These are phyloP conservation scores for Pterocles burchelli DNA, from an alignment of 2,113 vertebrate genomes.

Conservation along the genomic window DNA sequence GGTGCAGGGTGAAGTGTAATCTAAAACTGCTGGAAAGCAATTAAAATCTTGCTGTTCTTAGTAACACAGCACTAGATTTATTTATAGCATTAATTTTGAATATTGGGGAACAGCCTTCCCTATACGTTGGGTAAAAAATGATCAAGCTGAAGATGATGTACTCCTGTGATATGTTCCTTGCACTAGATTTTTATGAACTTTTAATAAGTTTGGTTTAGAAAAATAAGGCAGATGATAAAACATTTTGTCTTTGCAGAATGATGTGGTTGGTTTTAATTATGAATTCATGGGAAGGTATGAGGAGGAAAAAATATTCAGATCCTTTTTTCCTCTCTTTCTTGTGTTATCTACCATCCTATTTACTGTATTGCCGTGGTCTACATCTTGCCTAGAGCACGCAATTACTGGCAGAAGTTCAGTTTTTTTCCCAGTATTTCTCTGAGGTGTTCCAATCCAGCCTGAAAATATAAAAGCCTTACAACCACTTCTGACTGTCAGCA, in stretches of 20 bases:
- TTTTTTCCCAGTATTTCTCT: not conserved
- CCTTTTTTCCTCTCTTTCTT: not conserved
- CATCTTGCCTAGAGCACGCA: not conserved
- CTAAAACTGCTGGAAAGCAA: slow-evolving; percentile 56
- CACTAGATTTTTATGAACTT: not conserved
- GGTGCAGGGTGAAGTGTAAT: slow-evolving; percentile 39
- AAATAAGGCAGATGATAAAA: not conserved
- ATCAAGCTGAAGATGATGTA: not conserved
- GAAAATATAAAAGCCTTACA: not conserved
- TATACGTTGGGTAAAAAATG: not conserved
- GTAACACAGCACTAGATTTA: slow-evolving; percentile 6
- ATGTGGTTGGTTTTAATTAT: not conserved
- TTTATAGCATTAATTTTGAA: not conserved
- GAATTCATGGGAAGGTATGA: not conserved
- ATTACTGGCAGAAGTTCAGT: not conserved
- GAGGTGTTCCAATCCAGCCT: not conserved
- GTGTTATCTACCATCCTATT: not conserved
- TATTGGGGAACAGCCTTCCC: not conserved
- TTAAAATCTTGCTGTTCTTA: slow-evolving; percentile 65
- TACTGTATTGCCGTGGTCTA: not conserved
- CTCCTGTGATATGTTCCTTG: not conserved
- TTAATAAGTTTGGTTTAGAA: not conserved
- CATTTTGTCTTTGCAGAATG: not conserved
- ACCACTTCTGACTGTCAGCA: not conserved
- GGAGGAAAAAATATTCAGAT: not conserved